These are phyloP conservation scores for Saccopteryx leptura DNA, from an alignment of 2,113 vertebrate species.

Conservation along the genomic window DNA sequence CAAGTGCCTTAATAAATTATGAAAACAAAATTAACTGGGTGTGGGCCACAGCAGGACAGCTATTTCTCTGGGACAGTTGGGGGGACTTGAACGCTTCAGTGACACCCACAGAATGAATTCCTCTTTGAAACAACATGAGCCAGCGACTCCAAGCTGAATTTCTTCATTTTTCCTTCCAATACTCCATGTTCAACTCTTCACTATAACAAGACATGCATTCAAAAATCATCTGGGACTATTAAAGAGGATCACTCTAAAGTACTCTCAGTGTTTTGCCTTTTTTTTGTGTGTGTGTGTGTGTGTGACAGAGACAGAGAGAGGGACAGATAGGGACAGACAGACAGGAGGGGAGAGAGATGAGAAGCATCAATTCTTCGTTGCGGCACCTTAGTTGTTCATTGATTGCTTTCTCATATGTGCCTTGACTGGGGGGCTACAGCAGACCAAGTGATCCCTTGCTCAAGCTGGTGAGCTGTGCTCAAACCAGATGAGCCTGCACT, in stretches of 20 bases:
- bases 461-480: too few relatives aligned
- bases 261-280: not conserved
- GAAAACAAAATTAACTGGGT: conserved; percentile 3
- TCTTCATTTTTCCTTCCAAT: not conserved
- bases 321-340: too few relatives aligned
- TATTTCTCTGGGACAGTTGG: not conserved
- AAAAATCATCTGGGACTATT: not conserved
- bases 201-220: not conserved
- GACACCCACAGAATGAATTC: conserved; percentile 41
- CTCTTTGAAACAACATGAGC: conserved; percentile 48
- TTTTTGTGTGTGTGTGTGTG: too few relatives aligned
- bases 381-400: too few relatives aligned
- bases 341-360: too few relatives aligned
- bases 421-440: too few relatives aligned
- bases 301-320: too few relatives aligned
- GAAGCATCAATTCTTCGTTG: too few relatives aligned
- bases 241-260: not conserved
- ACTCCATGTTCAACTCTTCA: not conserved
- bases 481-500: too few relatives aligned
- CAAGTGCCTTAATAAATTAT: not conserved
- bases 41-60: conserved; percentile 26
- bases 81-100: not conserved
- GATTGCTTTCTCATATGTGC: too few relatives aligned
- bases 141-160: not conserved
- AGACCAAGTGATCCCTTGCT: too few relatives aligned